Conservation (phyloP, 64 coral and sea anemone species). For the Stylophora pistillata region DNA sequence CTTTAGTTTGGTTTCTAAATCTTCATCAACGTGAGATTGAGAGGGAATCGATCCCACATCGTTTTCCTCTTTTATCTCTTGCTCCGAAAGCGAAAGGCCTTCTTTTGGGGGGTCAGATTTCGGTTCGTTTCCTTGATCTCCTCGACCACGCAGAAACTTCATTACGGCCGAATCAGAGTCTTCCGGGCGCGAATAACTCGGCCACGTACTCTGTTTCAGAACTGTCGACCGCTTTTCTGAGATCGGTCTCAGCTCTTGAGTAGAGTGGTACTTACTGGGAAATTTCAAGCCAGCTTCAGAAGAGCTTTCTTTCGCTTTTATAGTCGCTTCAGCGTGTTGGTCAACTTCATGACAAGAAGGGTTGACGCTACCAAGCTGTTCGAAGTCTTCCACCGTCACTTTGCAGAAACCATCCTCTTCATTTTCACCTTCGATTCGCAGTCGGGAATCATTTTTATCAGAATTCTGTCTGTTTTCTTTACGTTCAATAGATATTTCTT, state of each 20-base stretch:
- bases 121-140: slow-evolving; percentile 26
- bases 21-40: slow-evolving; percentile 47
- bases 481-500: slow-evolving; percentile 91
- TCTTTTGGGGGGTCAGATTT: slow-evolving; percentile 36
- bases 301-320: not conserved
- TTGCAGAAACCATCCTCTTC: not conserved
- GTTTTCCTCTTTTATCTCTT: slow-evolving; percentile 51
- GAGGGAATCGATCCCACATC: slow-evolving; percentile 80
- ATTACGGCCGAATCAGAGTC: slow-evolving; percentile 49
- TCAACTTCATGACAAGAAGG: slow-evolving; percentile 46
- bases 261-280: slow-evolving; percentile 31
- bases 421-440: not conserved
- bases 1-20: slow-evolving; percentile 10
- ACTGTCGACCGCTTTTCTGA: slow-evolving; percentile 21
- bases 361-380: not conserved
- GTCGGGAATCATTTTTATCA: slow-evolving; percentile 3
- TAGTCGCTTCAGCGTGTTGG: not conserved
- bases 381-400: slow-evolving; percentile 18
- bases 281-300: not conserved
- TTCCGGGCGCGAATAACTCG: slow-evolving; percentile 40
- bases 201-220: slow-evolving; percentile 78
- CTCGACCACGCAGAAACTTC: slow-evolving; percentile 61
- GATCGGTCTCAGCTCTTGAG: slow-evolving; percentile 25
- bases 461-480: slow-evolving; percentile 40
- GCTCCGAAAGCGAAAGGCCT: slow-evolving; percentile 25